Conservation (phyloP, 92 coral and sea anemone species). For the Pocillopora grandis region DNA sequence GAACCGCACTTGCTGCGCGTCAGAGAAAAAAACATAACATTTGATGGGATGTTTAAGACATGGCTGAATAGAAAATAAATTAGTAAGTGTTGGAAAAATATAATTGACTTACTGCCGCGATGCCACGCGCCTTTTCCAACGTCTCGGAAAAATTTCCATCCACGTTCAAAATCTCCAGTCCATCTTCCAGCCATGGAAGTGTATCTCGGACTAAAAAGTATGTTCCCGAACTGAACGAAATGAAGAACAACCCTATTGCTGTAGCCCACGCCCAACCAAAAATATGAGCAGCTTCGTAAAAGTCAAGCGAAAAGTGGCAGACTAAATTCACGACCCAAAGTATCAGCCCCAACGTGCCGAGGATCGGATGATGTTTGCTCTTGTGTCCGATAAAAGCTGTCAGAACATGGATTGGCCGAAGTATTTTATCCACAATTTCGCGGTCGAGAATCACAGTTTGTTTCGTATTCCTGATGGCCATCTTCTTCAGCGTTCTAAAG, state of each 20-base stretch:
- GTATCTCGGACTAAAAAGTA: conserved; percentile 65
- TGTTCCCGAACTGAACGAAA: conserved; percentile 83
- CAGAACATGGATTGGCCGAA: conserved; percentile 71
- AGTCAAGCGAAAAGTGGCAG: conserved; percentile 86
- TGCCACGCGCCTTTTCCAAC: conserved; percentile 63
- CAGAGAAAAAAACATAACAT: background rate
- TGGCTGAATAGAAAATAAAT: background rate
- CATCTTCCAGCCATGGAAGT: conserved; percentile 92
- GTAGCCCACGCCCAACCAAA: conserved; percentile 99
- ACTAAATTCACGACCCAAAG: conserved; percentile 74
- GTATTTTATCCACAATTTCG: conserved; percentile 63
- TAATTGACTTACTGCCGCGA: conserved; percentile 70
- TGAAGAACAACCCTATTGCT: conserved; percentile 78
- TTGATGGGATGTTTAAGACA: background rate
- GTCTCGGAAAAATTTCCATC: conserved; percentile 86
- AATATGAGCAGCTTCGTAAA: conserved; percentile 90
- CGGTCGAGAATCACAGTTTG: conserved; percentile 34
- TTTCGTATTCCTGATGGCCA: conserved; percentile 45
- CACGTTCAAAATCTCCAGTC: conserved; percentile 78
- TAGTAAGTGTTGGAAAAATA: background rate
- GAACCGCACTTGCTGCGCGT: background rate
- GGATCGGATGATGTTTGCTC: conserved; percentile 65
- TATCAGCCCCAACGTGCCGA: conserved; percentile 64
- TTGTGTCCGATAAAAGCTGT: conserved; percentile 86
- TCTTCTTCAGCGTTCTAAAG: conserved; percentile 58